Evolutionary conservation across 1,140 invertebrate genomes (phyloP), one percentile per base, ranked within the genome.

Genomic region (Bathynomus jamesi): DNA sequence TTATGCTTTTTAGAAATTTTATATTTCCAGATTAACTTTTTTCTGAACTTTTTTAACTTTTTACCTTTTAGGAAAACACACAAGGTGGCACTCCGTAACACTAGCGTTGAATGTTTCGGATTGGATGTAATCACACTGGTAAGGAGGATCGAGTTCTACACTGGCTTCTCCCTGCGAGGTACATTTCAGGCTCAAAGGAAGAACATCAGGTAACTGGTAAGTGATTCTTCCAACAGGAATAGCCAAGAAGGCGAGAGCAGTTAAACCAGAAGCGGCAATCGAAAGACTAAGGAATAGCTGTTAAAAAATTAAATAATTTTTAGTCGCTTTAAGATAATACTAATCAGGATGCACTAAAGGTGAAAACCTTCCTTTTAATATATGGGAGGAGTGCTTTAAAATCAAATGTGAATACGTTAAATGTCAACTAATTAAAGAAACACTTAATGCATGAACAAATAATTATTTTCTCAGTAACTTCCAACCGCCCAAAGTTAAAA

Each of bases 231-330:
- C 65, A 2, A 66, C 65, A 13, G 65, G 65, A 29, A 66, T 32
- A 24, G 65, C 65, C 3, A 66, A 10, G 28, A 66, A 66, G 10
- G 25, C 28, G 13, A 66, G 11, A 10, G 65, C 13, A 40, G 13
- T 24, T 28, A 66, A 24, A 10, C 65, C 65, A 13, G 27, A 30
- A 24, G 21, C 17, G 11, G 65, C 28, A 25, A 66, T 40, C 25
- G 21, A 17, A 11, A 40, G 10, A 5, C 28, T 31, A 2, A 66
- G 65, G 28, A 66, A 66, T n/a, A 31, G 11, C 65, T 66, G 11
- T 24, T n/a, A 11, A 66, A 40, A 30, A 4, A 66, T 24, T 2
- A 66, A 64, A 21, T 10, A 27, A 64, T 53, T 78, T 1, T 90
- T n/a, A n/a, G n/a, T n/a, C n/a, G n/a, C n/a, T n/a, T n/a, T n/a